Evolutionary conservation across 2,113 vertebrate genomes (phyloP), one percentile per base, ranked within the genome.

Genomic region (Callocephalon fimbriatum): DNA sequence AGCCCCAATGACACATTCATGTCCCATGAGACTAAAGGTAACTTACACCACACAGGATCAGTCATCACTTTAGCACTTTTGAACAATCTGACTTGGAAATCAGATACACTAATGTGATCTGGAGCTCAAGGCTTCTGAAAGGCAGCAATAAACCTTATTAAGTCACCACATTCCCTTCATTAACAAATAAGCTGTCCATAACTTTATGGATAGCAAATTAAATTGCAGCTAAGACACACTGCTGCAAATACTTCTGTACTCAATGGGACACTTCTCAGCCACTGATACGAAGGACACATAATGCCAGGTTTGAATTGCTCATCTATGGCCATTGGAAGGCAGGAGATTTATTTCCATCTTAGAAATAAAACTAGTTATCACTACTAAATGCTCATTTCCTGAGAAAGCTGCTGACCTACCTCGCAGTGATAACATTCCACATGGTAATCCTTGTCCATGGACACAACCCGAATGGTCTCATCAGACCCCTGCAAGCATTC

Each of bases 371-470:
- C 14, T 16, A 77, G 38, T 47, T 93, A 37, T 10, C 19, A 47
- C 15, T 37, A 22, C 32, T 9, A 85, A 58, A 7, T 1, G 0
- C 56, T 27, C n/a, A 16, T 8, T 48, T 42, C 48, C 73, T 11
- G 38, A 63, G 87, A 71, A 88, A 94, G 72, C 51, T 62, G 47
- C 77, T 71, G 75, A 96, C 98, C 74, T 95, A 99, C 99, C 99
- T 99, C 99, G 0, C 99, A 99, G 97, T 98, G 99, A 85, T 99
- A 99, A 73, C 99, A 99, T 66, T 99, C 99, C 96, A 99, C 99
- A 0, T 99, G 99, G 95, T 99, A 99, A 97, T 99, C 99, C 95
- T 98, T 99, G 97, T 99, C 99, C 99, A 99, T 99, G 82, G 99
- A 99, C 47, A 99, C 99, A 5, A 99, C 99, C 13, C 99, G 98